These are phyloP conservation scores for Grammomys dolichurus DNA, from an alignment of 2,113 vertebrate species.

Conservation along the genomic window DNA sequence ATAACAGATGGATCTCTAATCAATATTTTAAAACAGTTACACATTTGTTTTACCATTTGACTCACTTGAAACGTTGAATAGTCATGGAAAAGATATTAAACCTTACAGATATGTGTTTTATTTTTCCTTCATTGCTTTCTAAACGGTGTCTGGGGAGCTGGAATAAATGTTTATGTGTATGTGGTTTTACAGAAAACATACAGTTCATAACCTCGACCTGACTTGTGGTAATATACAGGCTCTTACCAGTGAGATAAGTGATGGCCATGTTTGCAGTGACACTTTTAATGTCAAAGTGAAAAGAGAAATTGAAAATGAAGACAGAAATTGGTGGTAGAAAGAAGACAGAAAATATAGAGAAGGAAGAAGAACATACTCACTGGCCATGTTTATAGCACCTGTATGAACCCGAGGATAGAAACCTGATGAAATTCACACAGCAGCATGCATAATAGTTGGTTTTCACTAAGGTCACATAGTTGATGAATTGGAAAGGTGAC, in stretches of 20 bases:
- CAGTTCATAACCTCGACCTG: neutral
- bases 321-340: neutral
- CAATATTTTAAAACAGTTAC: slow-evolving; percentile 16
- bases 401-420: neutral
- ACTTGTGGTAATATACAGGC: neutral
- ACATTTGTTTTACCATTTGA: neutral
- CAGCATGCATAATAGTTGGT: neutral
- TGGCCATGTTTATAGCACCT: accelerated
- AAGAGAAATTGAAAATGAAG: neutral
- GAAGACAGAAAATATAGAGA: neutral
- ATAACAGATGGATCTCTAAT: neutral
- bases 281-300: neutral
- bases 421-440: too few relatives aligned
- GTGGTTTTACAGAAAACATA: neutral
- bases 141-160: neutral
- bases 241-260: neutral
- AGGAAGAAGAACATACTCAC: neutral
- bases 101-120: neutral
- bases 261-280: neutral
- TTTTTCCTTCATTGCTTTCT: neutral
- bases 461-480: neutral
- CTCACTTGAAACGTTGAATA: neutral
- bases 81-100: neutral
- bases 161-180: neutral
- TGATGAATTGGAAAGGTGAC: neutral